These are phyloP conservation scores for Acrocephalus arundinaceus DNA, from an alignment of 2,113 vertebrate genomes.

Conservation along the genomic window DNA sequence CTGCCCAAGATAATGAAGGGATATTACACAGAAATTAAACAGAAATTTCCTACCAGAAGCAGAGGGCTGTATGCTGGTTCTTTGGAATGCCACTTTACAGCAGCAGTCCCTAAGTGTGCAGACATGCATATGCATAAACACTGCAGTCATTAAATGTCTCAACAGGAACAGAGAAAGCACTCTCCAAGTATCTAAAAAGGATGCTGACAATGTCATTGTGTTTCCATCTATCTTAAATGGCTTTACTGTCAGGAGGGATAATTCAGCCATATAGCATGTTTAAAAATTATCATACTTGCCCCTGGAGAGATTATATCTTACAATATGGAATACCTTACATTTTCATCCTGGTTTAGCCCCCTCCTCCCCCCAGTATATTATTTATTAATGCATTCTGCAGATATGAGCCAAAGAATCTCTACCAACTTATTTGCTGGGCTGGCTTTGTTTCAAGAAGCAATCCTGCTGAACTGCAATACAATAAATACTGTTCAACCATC, in stretches of 20 bases:
- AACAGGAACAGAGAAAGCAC: neutral
- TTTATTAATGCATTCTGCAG: neutral
- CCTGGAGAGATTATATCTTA: neutral
- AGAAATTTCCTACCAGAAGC: neutral
- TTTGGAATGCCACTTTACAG: neutral
- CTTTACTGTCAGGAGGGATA: neutral
- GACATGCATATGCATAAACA: neutral
- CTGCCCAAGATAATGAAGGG: neutral
- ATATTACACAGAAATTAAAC: neutral
- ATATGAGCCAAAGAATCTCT: neutral
- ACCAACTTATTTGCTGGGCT: neutral
- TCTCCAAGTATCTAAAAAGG: neutral
- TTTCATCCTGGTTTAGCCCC: neutral
- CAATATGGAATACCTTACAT: neutral
- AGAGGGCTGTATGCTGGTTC: neutral
- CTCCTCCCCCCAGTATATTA: neutral
- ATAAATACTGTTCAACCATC: neutral
- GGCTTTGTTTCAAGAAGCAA: neutral
- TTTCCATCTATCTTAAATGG: neutral
- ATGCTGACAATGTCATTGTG: neutral
- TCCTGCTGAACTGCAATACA: neutral
- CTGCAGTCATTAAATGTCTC: neutral
- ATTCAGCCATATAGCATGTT: neutral
- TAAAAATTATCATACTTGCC: fast-evolving
- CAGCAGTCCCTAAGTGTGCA: neutral